phyloP scores from a whole-genome alignment of 2,888 invertebrate species.

The Actias luna region DNA sequence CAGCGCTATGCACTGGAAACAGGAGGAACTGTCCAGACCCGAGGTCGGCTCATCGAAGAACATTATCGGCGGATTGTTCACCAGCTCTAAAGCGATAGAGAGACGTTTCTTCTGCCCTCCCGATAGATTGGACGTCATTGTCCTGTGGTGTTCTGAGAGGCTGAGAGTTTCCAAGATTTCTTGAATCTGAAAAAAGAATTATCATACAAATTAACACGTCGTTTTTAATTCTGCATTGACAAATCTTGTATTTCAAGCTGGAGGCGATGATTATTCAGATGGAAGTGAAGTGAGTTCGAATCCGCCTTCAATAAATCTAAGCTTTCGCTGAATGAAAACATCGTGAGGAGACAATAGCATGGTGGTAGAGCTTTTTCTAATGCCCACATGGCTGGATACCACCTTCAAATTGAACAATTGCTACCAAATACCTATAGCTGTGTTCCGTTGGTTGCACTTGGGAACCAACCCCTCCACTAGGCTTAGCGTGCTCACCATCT shows the following conservation, averaged over 20 bases:
- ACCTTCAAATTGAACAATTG: too few relatives aligned
- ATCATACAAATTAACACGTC: not conserved
- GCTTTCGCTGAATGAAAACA: too few relatives aligned
- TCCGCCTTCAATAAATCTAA: too few relatives aligned
- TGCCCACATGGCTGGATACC: too few relatives aligned
- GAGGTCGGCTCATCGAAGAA: constrained; percentile 99
- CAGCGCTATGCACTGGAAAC: constrained; percentile 95
- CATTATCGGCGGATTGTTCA: constrained; percentile 98
- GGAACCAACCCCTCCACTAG: too few relatives aligned
- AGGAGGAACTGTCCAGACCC: constrained; percentile 96
- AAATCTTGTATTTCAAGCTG: not conserved
- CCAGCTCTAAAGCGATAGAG: constrained; percentile 96
- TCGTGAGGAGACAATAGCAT: too few relatives aligned
- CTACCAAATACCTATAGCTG: too few relatives aligned
- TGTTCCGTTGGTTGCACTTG: too few relatives aligned
- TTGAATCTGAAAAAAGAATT: constrained; percentile 86
- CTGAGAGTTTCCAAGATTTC: constrained; percentile 95
- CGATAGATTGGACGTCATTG: constrained; percentile 94
- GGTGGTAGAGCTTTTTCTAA: too few relatives aligned
- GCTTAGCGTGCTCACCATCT: too few relatives aligned
- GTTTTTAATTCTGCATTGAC: not conserved
- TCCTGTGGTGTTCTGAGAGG: constrained; percentile 91
- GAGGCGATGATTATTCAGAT: too few relatives aligned
- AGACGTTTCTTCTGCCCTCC: constrained; percentile 97
- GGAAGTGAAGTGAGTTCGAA: too few relatives aligned